phyloP scores from a whole-genome alignment of 30 jellyfish, hydroid and myxozoan genomes.

The Phacellophora camtschatica region DNA sequence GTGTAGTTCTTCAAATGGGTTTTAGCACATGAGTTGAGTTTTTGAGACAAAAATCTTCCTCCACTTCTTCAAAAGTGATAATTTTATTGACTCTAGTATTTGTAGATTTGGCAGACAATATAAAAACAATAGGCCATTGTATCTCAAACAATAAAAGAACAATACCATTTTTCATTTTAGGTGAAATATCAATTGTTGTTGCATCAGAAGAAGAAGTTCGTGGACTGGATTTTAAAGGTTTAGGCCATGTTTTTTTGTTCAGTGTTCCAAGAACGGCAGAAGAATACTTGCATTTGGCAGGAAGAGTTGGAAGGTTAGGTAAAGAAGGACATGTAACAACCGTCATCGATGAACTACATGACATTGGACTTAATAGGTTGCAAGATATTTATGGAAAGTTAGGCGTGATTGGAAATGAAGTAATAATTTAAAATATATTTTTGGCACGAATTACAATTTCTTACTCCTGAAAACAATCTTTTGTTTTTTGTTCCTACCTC shows the following conservation, averaged over 20 bases:
- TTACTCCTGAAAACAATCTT: no score
- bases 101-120: no score
- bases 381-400: conserved; percentile 8
- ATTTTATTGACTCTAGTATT: no score
- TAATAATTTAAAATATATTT: conserved; percentile 7
- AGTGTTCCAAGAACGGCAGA: conserved; percentile 78
- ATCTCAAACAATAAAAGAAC: no score
- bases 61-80: no score
- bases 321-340: conserved; percentile 72
- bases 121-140: no score
- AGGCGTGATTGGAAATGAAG: conserved; percentile 30
- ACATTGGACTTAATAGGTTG: conserved; percentile 1
- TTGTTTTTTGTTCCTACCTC: no score
- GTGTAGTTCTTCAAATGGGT: no score
- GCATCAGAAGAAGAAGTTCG: conserved; percentile 95
- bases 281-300: conserved; percentile 92
- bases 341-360: conserved; percentile 53
- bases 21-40: no score
- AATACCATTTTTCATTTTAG: not conserved
- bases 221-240: conserved; percentile 88
- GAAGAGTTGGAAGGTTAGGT: conserved; percentile 93
- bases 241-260: conserved; percentile 64
- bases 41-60: no score
- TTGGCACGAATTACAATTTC: no score
- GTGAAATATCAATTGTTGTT: conserved; percentile 76